These are phyloP conservation scores for Tenthredo distinguenda DNA, from an alignment of 2,888 invertebrate species.

Conservation along the genomic window DNA sequence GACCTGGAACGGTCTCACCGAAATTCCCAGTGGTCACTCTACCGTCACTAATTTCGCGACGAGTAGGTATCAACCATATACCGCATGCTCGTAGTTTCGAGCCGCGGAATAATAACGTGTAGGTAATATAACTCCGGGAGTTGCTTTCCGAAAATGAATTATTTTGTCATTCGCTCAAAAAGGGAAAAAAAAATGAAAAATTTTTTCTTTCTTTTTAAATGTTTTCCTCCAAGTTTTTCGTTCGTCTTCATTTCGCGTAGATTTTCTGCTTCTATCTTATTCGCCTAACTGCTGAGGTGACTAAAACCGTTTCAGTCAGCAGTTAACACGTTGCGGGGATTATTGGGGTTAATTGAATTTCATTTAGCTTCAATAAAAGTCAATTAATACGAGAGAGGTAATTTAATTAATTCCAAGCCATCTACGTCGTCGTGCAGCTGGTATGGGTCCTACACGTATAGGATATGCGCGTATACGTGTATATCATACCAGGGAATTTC, in stretches of 20 bases:
- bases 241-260: background rate
- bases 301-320: slow-evolving; percentile 28
- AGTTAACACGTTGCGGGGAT: slow-evolving; percentile 48
- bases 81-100: no score
- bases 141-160: background rate
- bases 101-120: background rate
- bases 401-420: slow-evolving; percentile 46
- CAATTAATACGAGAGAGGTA: slow-evolving; percentile 48
- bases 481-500: background rate
- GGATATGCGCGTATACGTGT: background rate
- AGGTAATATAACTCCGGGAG: background rate
- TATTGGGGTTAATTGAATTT: slow-evolving; percentile 51
- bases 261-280: background rate
- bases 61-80: background rate
- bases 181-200: background rate
- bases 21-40: slow-evolving; percentile 49
- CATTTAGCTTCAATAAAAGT: slow-evolving; percentile 51
- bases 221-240: no score
- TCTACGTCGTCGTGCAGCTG: background rate
- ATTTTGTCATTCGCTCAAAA: background rate
- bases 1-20: background rate
- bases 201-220: background rate
- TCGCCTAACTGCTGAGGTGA: background rate
- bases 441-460: background rate
- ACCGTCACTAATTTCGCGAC: slow-evolving; percentile 38